Evolutionary conservation across 2,888 invertebrate genomes (phyloP).

Genomic region (Caenorhabditis sp.): DNA sequence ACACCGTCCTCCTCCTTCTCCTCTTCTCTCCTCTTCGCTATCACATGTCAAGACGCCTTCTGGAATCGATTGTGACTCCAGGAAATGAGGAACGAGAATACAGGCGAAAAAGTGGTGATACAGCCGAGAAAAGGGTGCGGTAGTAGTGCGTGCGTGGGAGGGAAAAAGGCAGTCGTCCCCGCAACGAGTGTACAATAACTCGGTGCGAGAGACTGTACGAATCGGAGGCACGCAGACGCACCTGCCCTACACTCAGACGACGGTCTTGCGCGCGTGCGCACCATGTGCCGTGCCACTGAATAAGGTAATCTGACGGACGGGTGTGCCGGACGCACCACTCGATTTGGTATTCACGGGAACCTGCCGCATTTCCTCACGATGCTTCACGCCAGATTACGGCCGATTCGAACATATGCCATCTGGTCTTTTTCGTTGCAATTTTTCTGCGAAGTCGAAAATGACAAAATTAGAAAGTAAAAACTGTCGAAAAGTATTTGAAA

Average conservation of each 20-base stretch:
- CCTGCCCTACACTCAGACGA: slow-evolving; percentile 16
- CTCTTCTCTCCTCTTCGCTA: background rate
- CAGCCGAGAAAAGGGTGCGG: slow-evolving; percentile 4
- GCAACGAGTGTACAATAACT: slow-evolving; percentile 44
- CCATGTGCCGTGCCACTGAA: slow-evolving; percentile 26
- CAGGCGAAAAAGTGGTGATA: slow-evolving; percentile 16
- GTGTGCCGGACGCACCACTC: slow-evolving; percentile 22
- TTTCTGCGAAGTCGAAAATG: background rate
- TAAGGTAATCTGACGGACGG: slow-evolving; percentile 45
- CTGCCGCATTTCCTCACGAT: slow-evolving; percentile 19
- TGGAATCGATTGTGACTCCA: slow-evolving; percentile 12
- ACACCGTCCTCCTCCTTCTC: slow-evolving; percentile 11
- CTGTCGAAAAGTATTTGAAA: background rate
- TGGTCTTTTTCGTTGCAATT: slow-evolving; percentile 10
- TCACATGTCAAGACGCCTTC: slow-evolving; percentile 23
- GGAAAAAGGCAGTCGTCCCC: background rate
- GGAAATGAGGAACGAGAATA: too few species aligned
- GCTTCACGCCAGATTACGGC: slow-evolving; percentile 38
- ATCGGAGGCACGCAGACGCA: slow-evolving; percentile 11
- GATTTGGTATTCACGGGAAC: slow-evolving; percentile 24
- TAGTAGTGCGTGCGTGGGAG: slow-evolving; percentile 4
- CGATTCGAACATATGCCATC: slow-evolving; percentile 3
- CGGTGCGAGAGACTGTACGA: slow-evolving; percentile 16
- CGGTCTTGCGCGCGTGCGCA: slow-evolving; percentile 35
- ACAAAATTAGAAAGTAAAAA: background rate